Percentiles rank a stretch among this genome's conserved stretches.
Evolutionary conservation across 2,797 vertebrate species (phyloP).

Genomic region (Sylvilagus floridanus): DNA sequence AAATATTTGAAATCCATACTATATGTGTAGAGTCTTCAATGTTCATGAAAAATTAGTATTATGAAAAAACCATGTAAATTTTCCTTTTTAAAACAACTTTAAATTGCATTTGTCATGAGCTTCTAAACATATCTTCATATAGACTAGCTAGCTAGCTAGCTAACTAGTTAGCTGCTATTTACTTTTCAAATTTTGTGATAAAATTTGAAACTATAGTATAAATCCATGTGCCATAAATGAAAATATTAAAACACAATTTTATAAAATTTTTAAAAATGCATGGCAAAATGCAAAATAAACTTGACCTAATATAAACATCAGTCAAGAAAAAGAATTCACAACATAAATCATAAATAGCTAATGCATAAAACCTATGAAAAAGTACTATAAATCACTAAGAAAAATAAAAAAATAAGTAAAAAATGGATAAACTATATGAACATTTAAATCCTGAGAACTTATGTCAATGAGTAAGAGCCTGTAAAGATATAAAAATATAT

Average conservation of each 20-base stretch:
- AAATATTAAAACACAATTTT: background rate
- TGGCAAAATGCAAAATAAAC: background rate
- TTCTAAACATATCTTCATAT: background rate
- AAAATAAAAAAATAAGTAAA: background rate
- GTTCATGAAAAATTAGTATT: too few species aligned
- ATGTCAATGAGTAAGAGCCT: background rate
- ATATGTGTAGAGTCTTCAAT: too few species aligned
- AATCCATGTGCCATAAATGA: background rate
- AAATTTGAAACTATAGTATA: background rate
- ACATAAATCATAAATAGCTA: background rate
- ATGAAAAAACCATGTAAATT: too few species aligned
- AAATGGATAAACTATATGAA: background rate
- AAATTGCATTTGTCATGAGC: too few species aligned
- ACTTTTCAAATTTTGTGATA: background rate
- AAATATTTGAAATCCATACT: too few species aligned
- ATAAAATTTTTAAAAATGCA: background rate
- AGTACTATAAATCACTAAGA: background rate
- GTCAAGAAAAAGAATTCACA: background rate
- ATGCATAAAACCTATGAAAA: background rate
- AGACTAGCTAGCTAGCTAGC: background rate
- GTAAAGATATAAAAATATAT: background rate
- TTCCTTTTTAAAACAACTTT: too few species aligned
- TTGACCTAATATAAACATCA: background rate
- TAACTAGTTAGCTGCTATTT: background rate
- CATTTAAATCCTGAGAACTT: background rate